phyloP scores from a whole-genome alignment of 2,113 vertebrate species.

The Indicator maculatus region DNA sequence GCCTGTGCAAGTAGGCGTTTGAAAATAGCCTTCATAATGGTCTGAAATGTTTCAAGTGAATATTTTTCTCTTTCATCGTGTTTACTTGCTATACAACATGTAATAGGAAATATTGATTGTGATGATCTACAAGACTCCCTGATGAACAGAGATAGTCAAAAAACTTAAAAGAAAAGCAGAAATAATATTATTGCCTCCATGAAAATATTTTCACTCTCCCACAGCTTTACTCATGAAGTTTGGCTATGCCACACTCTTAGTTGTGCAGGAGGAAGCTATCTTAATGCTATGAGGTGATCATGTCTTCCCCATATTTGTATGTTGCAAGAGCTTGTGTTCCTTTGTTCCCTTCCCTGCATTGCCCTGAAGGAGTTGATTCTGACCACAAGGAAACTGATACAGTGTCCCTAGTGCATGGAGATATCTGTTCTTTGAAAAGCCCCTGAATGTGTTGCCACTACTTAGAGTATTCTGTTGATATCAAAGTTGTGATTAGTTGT shows the following conservation, averaged over 20 bases:
- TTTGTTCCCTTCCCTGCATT: not conserved
- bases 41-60: not conserved
- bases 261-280: not conserved
- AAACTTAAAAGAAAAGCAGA: not conserved
- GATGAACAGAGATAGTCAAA: not conserved
- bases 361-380: not conserved
- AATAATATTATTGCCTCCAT: not conserved
- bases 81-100: not conserved
- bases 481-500: not conserved
- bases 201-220: not conserved
- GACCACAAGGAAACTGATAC: not conserved
- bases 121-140: not conserved
- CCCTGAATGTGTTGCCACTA: not conserved
- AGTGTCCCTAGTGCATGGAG: not conserved
- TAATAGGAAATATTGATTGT: not conserved
- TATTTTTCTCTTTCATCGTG: not conserved
- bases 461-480: not conserved
- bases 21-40: not conserved
- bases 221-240: not conserved
- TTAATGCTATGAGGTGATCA: not conserved
- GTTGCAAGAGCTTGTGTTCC: not conserved
- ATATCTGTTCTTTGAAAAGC: not conserved
- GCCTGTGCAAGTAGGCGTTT: not conserved
- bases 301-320: not conserved
- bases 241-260: not conserved